Conservation (phyloP, 2,888 invertebrate genomes). For the Litoditis marina region DNA sequence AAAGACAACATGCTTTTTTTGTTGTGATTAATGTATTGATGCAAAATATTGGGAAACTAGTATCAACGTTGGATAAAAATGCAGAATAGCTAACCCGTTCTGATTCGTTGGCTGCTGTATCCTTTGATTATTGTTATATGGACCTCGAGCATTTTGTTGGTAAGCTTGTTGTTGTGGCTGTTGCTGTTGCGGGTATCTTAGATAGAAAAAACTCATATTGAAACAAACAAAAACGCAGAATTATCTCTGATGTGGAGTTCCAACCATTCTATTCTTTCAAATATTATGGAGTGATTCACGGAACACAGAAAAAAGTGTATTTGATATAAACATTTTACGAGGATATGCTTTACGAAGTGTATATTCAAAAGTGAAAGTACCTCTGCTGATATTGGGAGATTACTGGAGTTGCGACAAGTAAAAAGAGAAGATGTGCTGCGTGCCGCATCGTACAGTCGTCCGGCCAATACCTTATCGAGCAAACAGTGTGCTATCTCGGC, state of each 20-base stretch:
- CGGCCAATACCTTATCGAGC: conserved; percentile 23
- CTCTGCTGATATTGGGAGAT: conserved; percentile 12
- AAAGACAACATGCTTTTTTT: no score
- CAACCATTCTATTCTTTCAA: no score
- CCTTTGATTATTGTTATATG: no score
- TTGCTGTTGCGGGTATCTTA: not conserved
- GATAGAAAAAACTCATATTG: not conserved
- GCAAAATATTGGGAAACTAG: no score
- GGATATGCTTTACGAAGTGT: not conserved
- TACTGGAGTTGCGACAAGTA: conserved; percentile 8
- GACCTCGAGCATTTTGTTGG: conserved; percentile 5
- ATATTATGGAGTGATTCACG: no score
- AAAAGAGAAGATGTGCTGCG: conserved; percentile 9
- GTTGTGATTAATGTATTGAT: no score
- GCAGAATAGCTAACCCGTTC: no score
- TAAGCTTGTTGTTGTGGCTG: conserved; percentile 3
- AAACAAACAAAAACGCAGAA: no score
- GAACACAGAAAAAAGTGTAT: no score
- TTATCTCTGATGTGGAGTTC: no score
- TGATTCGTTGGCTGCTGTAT: no score
- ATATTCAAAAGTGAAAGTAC: not conserved
- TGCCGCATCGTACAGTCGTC: conserved; percentile 19
- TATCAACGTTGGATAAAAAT: no score
- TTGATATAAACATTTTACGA: not conserved
- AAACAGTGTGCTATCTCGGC: conserved; percentile 19